Evolutionary conservation across 2,113 vertebrate genomes (phyloP), one percentile per base, ranked within the genome.

Genomic region (Phalacrocorax pelagicus): DNA sequence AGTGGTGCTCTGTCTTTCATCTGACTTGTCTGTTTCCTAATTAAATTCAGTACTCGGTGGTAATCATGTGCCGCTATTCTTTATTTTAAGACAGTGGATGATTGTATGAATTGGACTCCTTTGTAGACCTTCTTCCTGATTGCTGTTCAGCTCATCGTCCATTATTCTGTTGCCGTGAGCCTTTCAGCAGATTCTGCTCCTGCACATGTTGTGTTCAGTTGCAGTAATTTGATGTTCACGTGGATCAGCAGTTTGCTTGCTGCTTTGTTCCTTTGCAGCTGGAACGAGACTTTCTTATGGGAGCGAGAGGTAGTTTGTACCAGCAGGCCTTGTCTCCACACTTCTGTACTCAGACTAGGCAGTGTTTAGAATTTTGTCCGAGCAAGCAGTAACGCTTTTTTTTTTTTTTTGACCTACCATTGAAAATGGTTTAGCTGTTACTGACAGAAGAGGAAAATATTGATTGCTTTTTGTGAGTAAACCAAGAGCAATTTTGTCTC

Each of bases 31-130:
- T 62, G 17, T 66, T 95, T 75, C 44, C 57, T 91, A 5, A 57
- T 51, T 65, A 49, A 77, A 34, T 72, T 65, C 49, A 52, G 29
- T 65, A 12, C n/a, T 70, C 5, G 1, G 15, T 69, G 42, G 34
- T 75, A 65, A 8, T 54, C 0, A 0, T 58, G 17, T 46, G 10
- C 70, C 11, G 3, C 61, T 92, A 0, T 17, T 87, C 46, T 36
- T 84, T 44, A 15, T 62, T 73, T 90, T 44, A 52, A 83, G 47
- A 42, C 58, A 81, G 19, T 61, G 26, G 40, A 17, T 69, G 51
- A 54, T 24, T 51, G 36, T 15, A 27, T 72, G 49, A 86, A 54
- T 26, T 36, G 23, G 38, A 54, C 54, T 89, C 11, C 54, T 78
- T 63, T 55, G 32, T 55, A 42, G 55, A 44, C 38, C 11, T 42